phyloP scores from a whole-genome alignment of 2,797 vertebrate genomes.

The Pangasius larnaudii region DNA sequence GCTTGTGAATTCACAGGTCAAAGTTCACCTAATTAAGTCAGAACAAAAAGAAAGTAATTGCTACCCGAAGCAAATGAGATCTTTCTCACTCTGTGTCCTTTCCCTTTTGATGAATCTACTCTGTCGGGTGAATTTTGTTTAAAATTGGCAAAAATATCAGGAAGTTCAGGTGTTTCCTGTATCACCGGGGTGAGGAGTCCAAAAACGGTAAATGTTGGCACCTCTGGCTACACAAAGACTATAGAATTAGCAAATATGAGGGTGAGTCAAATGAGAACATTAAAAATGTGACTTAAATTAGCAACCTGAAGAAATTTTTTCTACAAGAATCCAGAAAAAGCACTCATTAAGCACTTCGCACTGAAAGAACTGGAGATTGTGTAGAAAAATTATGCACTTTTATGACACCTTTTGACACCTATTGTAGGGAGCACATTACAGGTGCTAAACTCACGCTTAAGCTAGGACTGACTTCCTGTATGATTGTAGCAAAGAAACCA shows the following conservation, averaged over 20 bases:
- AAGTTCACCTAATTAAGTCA: neutral
- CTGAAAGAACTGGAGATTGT: too few species aligned
- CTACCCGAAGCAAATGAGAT: neutral
- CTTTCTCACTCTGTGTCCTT: too few species aligned
- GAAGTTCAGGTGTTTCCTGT: neutral
- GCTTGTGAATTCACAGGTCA: neutral
- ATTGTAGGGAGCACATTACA: neutral
- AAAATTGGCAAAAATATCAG: neutral
- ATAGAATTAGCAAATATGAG: neutral
- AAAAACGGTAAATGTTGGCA: neutral
- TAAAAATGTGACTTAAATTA: too few species aligned
- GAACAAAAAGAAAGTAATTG: neutral
- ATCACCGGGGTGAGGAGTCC: neutral
- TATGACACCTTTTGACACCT: neutral
- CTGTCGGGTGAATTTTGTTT: too few species aligned
- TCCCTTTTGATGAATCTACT: neutral
- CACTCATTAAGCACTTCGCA: too few species aligned
- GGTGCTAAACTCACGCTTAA: neutral
- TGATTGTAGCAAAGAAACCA: neutral
- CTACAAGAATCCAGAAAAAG: too few species aligned
- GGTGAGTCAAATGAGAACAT: neutral
- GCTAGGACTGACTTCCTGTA: neutral
- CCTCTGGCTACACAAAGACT: neutral
- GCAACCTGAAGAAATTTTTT: too few species aligned
- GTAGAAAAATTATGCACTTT: neutral